Conservation (phyloP, 1,140 invertebrate species). For the Armadillidium nasatum region DNA sequence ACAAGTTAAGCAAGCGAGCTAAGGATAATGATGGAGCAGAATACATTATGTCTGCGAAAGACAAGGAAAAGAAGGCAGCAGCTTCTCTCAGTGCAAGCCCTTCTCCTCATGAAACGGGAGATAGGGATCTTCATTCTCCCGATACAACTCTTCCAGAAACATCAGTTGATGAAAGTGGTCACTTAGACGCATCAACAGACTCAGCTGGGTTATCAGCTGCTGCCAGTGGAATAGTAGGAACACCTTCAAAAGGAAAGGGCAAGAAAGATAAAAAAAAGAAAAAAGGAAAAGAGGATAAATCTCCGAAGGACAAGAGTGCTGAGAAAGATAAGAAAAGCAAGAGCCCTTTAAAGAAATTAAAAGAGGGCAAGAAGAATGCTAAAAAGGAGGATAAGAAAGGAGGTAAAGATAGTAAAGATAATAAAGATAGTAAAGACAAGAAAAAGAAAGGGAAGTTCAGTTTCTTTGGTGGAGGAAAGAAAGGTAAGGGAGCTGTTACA, state of each 20-base stretch:
- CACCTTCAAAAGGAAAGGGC: constrained; percentile 26
- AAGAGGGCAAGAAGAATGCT: constrained; percentile 37
- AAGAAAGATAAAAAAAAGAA: constrained; percentile 39
- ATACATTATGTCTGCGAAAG: not conserved
- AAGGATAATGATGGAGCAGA: not conserved
- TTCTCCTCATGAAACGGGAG: not conserved
- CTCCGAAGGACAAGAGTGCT: constrained; percentile 42
- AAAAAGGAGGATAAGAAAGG: constrained; percentile 38
- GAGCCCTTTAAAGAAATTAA: constrained; percentile 26
- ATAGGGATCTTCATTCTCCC: not conserved
- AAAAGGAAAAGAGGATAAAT: constrained; percentile 40
- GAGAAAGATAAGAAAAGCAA: constrained; percentile 42
- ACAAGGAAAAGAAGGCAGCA: not conserved
- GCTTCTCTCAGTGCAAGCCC: not conserved
- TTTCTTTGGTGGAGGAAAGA: constrained; percentile 44
- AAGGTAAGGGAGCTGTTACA: constrained; percentile 17
- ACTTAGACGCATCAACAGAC: constrained; percentile 19
- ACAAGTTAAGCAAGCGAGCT: not conserved
- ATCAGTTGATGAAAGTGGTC: constrained; percentile 22
- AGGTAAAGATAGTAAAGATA: constrained; percentile 32
- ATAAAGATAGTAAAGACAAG: constrained; percentile 32
- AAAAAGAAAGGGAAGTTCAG: constrained; percentile 51
- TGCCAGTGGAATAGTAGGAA: not conserved
- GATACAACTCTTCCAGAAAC: constrained; percentile 31
- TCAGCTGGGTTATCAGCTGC: constrained; percentile 20